These are phyloP conservation scores for Sarcophaga variegata DNA, from an alignment of 2,888 invertebrate species.

Conservation along the genomic window DNA sequence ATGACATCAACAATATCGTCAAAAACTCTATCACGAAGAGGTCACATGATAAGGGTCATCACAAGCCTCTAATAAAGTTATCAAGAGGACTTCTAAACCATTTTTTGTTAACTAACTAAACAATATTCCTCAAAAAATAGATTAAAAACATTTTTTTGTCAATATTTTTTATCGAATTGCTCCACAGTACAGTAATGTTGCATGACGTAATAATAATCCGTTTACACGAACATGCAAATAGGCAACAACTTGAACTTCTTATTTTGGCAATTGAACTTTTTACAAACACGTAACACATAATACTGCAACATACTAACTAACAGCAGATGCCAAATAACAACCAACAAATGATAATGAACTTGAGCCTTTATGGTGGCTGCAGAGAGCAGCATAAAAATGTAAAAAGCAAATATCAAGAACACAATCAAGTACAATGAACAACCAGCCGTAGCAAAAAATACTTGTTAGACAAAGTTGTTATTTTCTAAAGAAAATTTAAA, in stretches of 20 bases:
- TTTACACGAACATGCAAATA: neutral
- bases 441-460: neutral
- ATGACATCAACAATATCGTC: no score
- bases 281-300: constrained; percentile 14
- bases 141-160: no score
- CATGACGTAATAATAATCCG: neutral
- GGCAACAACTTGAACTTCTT: constrained; percentile 16
- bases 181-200: neutral
- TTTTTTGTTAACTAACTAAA: no score
- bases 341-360: constrained; percentile 57
- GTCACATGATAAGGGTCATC: no score
- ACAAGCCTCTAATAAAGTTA: no score
- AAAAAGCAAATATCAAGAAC: constrained; percentile 56
- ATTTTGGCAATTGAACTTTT: constrained; percentile 55
- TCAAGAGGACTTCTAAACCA: no score
- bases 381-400: constrained; percentile 40
- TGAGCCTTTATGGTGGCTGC: constrained; percentile 29
- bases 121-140: no score
- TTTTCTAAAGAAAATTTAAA: constrained; percentile 9
- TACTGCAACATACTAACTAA: constrained; percentile 11
- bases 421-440: constrained; percentile 34
- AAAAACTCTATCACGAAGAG: no score
- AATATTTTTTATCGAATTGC: no score
- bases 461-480: constrained; percentile 45
- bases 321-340: neutral